Conservation (phyloP, 1,140 invertebrate genomes). For the Zaprionus lachaisei region DNA sequence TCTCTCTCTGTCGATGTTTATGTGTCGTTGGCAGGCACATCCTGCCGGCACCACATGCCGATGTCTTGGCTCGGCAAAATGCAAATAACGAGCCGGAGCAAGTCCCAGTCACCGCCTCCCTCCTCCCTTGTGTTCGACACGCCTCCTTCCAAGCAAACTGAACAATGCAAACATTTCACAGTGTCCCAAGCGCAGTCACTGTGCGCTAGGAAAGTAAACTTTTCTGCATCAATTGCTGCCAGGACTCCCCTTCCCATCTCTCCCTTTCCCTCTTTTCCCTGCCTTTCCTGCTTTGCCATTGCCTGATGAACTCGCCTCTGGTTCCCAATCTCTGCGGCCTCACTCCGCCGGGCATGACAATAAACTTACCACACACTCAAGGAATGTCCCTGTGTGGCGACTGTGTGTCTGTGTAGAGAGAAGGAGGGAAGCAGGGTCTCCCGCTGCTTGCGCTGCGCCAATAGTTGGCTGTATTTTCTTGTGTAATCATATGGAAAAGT, state of each 20-base stretch:
- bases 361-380: conserved; percentile 41
- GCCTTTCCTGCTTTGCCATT: conserved; percentile 32
- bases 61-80: conserved; percentile 68
- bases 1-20: conserved; percentile 36
- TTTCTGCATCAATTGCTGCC: conserved; percentile 76
- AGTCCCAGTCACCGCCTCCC: background rate
- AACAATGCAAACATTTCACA: conserved; percentile 71
- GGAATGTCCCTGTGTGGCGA: background rate
- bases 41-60: conserved; percentile 52
- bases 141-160: background rate
- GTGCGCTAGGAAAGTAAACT: conserved; percentile 65
- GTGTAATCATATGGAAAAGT: conserved; percentile 83
- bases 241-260: background rate
- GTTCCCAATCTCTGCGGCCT: conserved; percentile 31
- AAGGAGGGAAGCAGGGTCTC: background rate
- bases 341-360: conserved; percentile 43
- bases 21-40: conserved; percentile 56
- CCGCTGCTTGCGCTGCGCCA: conserved; percentile 46
- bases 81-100: conserved; percentile 69
- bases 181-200: conserved; percentile 45
- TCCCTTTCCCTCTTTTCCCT: background rate
- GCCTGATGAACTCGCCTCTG: conserved; percentile 62
- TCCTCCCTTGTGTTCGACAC: background rate
- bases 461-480: conserved; percentile 78
- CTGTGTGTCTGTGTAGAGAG: background rate